Percentiles rank a stretch among this genome's conserved stretches.
These are phyloP conservation scores for Galemys pyrenaicus DNA, from an alignment of 2,113 vertebrate genomes.

Conservation along the genomic window DNA sequence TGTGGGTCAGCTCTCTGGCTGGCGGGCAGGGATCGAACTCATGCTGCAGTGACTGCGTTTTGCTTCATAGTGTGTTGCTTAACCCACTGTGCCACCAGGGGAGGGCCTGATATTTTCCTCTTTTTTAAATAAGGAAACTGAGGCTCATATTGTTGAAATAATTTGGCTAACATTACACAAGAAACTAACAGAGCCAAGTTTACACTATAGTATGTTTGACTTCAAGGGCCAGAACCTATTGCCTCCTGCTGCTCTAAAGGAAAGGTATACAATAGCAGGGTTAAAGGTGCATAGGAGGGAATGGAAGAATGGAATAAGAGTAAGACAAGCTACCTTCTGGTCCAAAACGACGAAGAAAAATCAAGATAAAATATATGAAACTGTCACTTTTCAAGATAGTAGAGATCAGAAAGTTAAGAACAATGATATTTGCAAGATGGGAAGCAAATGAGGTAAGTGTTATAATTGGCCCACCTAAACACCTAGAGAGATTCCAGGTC, in stretches of 20 bases:
- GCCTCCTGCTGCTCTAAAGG: neutral
- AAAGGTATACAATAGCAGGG: neutral
- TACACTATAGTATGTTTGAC: neutral
- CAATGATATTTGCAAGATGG: neutral
- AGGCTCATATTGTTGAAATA: slow-evolving; percentile 22
- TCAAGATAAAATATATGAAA: neutral
- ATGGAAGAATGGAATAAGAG: neutral
- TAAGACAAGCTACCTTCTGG: neutral
- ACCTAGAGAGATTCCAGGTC: neutral
- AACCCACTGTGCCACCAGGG: too few species aligned
- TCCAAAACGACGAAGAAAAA: neutral
- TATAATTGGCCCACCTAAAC: neutral
- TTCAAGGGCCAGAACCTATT: neutral
- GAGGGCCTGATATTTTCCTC: too few species aligned
- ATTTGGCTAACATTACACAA: neutral
- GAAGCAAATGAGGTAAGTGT: neutral
- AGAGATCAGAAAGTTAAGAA: neutral
- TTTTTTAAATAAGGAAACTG: slow-evolving; percentile 35
- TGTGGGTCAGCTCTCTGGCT: too few species aligned
- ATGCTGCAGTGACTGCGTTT: too few species aligned
- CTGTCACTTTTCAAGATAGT: neutral
- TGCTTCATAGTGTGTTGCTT: too few species aligned
- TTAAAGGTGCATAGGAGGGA: neutral
- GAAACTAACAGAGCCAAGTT: neutral
- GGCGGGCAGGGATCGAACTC: too few species aligned